Evolutionary conservation across 1,140 invertebrate species (phyloP), one percentile per base, ranked within the genome.

Genomic region (Nephotettix cincticeps): DNA sequence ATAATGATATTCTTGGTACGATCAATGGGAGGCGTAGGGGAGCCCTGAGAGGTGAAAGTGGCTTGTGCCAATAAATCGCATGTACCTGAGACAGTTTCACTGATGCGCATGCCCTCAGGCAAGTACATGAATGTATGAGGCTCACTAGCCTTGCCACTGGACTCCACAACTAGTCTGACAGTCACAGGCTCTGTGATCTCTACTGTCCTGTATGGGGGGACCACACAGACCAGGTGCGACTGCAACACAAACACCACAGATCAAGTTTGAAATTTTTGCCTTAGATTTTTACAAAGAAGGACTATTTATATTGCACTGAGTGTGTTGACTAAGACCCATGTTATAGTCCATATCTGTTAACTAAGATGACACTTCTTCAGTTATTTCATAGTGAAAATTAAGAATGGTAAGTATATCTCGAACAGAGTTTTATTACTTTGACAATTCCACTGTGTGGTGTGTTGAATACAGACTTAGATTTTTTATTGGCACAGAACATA

Each of bases 181-280:
- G 81, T 81, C 28, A 95, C 87, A 14, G 90, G 86, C 76, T 92
- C 90, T 17, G 84, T 79, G 28, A 92, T 85, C 75, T 83, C 81
- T 45, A 83, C 79, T 30, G 84, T 80, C 70, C 88, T 84, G 81
- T 84, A 98, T 2, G 92, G 84, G 11, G 96, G 96, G 58, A 98
- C 89, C 56, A 89, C 89, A 82, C 95, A 97, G 3, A 98, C 93
- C 40, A 98, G 84, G 83, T 98, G 96, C n/a, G 93, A 96, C 93
- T 95, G 83, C 68, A 86, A 85, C 56, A 23, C 21, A 58, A 25
- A 58, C 32, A 36, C 4, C 14, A n/a, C n/a, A n/a, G n/a, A n/a
- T n/a, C n/a, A n/a, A n/a, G n/a, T n/a, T n/a, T n/a, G n/a, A n/a
- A n/a, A n/a, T n/a, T n/a, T n/a, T n/a, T n/a, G n/a, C n/a, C n/a